Evolutionary conservation across 2,113 vertebrate species (phyloP).

Genomic region (Muscicapa adusta): DNA sequence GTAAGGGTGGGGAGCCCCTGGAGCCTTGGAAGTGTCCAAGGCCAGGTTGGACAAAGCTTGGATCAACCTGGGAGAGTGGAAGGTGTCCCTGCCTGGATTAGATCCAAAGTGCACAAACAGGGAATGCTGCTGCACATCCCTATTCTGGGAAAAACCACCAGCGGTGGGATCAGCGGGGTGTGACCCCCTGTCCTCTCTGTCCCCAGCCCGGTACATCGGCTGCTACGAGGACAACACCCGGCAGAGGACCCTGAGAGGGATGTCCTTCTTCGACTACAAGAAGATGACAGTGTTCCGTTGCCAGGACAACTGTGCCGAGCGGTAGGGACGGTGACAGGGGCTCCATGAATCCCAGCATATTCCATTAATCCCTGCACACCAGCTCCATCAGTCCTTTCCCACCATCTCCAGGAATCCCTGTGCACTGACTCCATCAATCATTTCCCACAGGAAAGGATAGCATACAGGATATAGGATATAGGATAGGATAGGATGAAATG

Average conservation of each 20-base stretch:
- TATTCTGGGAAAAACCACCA: rapidly evolving
- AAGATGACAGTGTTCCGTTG: slow-evolving; percentile 99
- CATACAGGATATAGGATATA: background rate
- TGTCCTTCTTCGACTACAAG: slow-evolving; percentile 98
- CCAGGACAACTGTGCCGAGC: slow-evolving; percentile 98
- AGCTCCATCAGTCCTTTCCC: background rate
- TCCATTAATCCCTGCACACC: background rate
- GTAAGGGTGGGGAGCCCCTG: background rate
- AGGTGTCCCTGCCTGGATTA: background rate
- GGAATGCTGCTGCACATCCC: rapidly evolving
- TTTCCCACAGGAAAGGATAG: background rate
- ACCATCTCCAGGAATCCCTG: rapidly evolving
- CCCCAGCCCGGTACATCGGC: slow-evolving; percentile 89
- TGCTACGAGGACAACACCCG: slow-evolving; percentile 89
- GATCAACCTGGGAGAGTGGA: rapidly evolving
- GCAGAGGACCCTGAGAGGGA: slow-evolving; percentile 86
- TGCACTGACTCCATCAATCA: rapidly evolving
- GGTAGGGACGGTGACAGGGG: slow-evolving; percentile 70
- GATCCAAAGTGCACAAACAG: background rate
- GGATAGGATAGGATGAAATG: background rate
- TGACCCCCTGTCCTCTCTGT: background rate
- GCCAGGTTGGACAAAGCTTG: rapidly evolving
- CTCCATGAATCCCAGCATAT: background rate
- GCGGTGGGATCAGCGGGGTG: background rate
- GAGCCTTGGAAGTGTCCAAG: background rate